Evolutionary conservation across 92 coral and sea anemone species (phyloP).

Genomic region (Diadumene lineata): DNA sequence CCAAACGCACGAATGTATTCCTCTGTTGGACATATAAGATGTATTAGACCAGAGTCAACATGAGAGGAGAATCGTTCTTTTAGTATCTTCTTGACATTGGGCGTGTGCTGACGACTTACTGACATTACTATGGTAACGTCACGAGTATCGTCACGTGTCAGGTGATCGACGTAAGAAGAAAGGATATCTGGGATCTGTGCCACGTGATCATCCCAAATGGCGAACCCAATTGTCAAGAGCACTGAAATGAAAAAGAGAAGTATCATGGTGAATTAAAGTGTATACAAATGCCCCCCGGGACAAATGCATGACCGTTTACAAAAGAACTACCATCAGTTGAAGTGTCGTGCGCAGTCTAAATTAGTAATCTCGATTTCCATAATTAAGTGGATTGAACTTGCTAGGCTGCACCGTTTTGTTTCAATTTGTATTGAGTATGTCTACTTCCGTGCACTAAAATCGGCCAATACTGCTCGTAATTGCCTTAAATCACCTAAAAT

Average conservation of each 20-base stretch:
- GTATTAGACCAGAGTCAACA: constrained; percentile 27
- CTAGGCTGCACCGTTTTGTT: too few relatives aligned
- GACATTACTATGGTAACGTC: constrained; percentile 35
- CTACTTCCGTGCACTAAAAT: too few relatives aligned
- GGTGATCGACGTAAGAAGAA: constrained; percentile 22
- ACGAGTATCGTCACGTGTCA: constrained; percentile 32
- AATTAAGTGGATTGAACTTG: too few relatives aligned
- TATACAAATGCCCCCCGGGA: too few relatives aligned
- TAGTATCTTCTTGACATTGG: not conserved
- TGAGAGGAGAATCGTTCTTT: constrained; percentile 8
- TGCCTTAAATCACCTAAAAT: too few relatives aligned
- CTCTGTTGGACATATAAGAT: constrained; percentile 27
- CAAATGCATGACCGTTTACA: too few relatives aligned
- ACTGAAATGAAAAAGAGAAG: constrained; percentile 9
- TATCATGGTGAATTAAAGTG: too few relatives aligned
- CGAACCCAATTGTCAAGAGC: constrained; percentile 31
- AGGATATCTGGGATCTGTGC: constrained; percentile 16
- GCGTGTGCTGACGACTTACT: not conserved
- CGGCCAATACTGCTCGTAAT: too few relatives aligned
- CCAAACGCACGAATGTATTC: constrained; percentile 11
- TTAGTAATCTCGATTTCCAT: too few relatives aligned
- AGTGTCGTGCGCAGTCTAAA: too few relatives aligned
- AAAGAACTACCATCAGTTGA: too few relatives aligned
- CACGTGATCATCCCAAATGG: constrained; percentile 32
- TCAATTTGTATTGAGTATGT: too few relatives aligned